phyloP scores from a whole-genome alignment of 2,888 invertebrate genomes.

The Scelioninae gen. 1 region DNA sequence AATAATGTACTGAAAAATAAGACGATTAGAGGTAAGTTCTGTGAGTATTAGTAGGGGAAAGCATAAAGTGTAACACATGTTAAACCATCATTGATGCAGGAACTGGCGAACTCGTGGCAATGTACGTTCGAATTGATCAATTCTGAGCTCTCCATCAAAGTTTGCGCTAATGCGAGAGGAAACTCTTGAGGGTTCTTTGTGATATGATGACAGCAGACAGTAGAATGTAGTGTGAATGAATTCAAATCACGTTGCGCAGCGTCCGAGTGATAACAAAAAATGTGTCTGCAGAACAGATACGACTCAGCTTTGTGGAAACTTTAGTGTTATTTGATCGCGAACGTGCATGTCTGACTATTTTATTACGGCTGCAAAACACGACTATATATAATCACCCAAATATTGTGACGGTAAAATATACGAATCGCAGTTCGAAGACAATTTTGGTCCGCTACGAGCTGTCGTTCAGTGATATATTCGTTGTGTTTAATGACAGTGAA shows the following conservation, averaged over 20 bases:
- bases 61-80: slow-evolving; percentile 29
- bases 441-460: background rate
- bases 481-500: no score
- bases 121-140: slow-evolving; percentile 50
- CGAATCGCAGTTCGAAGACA: background rate
- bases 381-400: background rate
- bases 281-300: slow-evolving; percentile 17
- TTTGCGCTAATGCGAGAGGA: slow-evolving; percentile 51
- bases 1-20: background rate
- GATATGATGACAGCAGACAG: slow-evolving; percentile 30
- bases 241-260: slow-evolving; percentile 38
- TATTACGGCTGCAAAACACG: background rate
- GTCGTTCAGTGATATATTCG: no score
- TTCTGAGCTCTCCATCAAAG: slow-evolving; percentile 47
- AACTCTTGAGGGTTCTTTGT: slow-evolving; percentile 50
- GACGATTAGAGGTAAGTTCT: slow-evolving; percentile 18
- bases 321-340: slow-evolving; percentile 12
- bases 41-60: slow-evolving; percentile 18
- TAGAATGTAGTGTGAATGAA: slow-evolving; percentile 33
- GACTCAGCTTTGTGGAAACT: slow-evolving; percentile 19
- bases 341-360: background rate
- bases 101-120: slow-evolving; percentile 41
- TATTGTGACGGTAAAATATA: background rate
- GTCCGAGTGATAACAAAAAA: slow-evolving; percentile 46
- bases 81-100: slow-evolving; percentile 34